phyloP scores from a whole-genome alignment of 2,113 vertebrate genomes.

The Peromyscus leucopus region DNA sequence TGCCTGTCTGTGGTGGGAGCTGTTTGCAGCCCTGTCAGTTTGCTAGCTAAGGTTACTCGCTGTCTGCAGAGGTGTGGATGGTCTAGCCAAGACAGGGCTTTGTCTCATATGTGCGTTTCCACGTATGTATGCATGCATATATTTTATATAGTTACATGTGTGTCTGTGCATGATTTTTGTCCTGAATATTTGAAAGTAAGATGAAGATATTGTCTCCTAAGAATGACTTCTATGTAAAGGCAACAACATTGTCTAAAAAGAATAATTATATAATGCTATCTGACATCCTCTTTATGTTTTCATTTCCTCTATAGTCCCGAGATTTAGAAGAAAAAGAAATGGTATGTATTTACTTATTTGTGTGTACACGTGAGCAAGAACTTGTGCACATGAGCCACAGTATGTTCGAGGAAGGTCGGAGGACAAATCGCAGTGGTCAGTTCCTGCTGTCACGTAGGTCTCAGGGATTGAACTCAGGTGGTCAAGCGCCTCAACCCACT shows the following conservation, averaged over 20 bases:
- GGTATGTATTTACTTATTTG: neutral
- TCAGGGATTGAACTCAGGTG: neutral
- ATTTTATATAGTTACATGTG: neutral
- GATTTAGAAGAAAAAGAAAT: neutral
- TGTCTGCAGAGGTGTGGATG: neutral
- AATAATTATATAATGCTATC: neutral
- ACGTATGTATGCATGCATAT: neutral
- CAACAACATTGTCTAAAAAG: neutral
- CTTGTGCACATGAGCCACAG: neutral
- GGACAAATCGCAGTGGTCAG: neutral
- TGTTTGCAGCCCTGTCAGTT: neutral
- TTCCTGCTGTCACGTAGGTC: neutral
- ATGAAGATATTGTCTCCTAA: neutral
- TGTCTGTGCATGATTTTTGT: neutral
- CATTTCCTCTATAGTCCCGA: neutral
- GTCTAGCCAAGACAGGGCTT: neutral
- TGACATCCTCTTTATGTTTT: constrained; percentile 9
- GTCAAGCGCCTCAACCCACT: neutral
- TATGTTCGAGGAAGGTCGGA: neutral
- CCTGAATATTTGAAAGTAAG: constrained; percentile 26
- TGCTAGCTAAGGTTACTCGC: neutral
- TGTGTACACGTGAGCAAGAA: neutral
- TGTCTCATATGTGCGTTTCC: neutral
- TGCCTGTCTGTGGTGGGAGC: neutral
- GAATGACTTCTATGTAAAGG: neutral